phyloP scores from a whole-genome alignment of 2,888 invertebrate genomes.

The Ceramica pisi region DNA sequence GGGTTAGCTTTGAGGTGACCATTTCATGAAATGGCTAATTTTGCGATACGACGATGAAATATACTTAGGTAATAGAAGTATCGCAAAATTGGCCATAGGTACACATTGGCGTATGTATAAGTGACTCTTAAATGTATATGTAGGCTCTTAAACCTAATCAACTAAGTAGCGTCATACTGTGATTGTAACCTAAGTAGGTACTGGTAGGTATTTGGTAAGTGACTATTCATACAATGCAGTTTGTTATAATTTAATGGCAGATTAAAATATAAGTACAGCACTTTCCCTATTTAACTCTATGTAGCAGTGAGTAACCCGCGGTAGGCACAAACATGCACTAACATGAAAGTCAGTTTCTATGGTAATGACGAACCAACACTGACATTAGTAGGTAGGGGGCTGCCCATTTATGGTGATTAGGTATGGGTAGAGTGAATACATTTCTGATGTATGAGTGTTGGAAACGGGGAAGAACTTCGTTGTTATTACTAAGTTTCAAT shows the following conservation, averaged over 20 bases:
- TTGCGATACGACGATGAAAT: no score
- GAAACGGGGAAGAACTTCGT: neutral
- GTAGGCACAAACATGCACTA: neutral
- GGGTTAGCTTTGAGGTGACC: no score
- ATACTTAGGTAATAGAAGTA: no score
- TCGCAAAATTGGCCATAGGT: no score
- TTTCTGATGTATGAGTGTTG: neutral
- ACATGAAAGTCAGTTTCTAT: conserved; percentile 29
- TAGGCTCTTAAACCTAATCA: no score
- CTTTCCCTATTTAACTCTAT: conserved; percentile 7
- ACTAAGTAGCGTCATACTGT: neutral
- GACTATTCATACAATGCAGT: neutral
- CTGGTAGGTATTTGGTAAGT: neutral
- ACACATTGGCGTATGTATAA: no score
- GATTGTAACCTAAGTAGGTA: neutral
- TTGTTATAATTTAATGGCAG: conserved; percentile 1
- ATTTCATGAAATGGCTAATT: no score
- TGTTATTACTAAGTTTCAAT: neutral
- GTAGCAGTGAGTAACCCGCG: neutral
- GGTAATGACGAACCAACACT: conserved; percentile 18
- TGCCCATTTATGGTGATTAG: neutral
- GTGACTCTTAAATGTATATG: no score
- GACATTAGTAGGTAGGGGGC: neutral
- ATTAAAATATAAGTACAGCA: conserved; percentile 1
- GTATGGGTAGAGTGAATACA: neutral